phyloP scores from a whole-genome alignment of 2,888 invertebrate species.

The Junonia oenone region DNA sequence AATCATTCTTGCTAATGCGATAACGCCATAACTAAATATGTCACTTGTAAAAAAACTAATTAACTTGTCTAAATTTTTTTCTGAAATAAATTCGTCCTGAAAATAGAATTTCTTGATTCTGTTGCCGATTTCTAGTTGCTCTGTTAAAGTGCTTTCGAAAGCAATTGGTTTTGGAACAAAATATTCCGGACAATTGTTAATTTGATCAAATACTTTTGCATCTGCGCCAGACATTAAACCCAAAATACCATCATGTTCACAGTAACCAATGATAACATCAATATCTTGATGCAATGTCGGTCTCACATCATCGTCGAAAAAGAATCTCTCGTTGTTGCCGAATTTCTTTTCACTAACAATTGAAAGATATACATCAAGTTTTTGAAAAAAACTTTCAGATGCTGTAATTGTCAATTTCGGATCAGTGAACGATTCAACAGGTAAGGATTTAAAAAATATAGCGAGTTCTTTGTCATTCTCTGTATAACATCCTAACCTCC shows the following conservation, averaged over 20 bases:
- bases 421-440: background rate
- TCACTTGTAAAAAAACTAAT: constrained; percentile 36
- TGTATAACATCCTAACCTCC: background rate
- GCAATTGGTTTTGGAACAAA: too few species aligned
- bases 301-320: constrained; percentile 48
- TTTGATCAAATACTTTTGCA: constrained; percentile 31
- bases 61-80: constrained; percentile 35
- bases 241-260: constrained; percentile 56
- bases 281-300: constrained; percentile 56
- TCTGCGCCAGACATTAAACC: constrained; percentile 19
- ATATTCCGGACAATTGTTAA: too few species aligned
- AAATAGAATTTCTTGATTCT: constrained; percentile 45
- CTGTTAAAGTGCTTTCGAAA: constrained; percentile 35
- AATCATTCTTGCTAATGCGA: constrained; percentile 38
- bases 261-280: too few species aligned
- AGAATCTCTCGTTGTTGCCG: constrained; percentile 40
- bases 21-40: constrained; percentile 38
- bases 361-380: too few species aligned
- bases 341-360: constrained; percentile 31
- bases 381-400: too few species aligned
- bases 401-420: too few species aligned
- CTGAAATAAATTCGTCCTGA: constrained; percentile 33
- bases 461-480: background rate
- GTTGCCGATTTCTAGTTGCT: constrained; percentile 41
- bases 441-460: background rate